Evolutionary conservation across 2,113 vertebrate genomes (phyloP).

Genomic region (Lanius ludovicianus): DNA sequence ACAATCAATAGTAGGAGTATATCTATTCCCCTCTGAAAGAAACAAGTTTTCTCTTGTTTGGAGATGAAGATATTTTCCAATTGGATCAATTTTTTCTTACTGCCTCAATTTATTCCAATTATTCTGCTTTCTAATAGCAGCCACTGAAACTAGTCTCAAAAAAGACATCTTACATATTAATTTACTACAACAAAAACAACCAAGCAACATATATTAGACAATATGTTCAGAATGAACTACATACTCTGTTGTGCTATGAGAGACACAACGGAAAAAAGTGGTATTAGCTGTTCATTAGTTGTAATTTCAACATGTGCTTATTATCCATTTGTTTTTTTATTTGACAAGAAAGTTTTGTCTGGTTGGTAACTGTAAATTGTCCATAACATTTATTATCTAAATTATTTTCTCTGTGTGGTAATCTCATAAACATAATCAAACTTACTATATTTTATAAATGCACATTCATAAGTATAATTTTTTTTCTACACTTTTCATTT

Average conservation of each 20-base stretch:
- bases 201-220: neutral
- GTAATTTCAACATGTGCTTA: neutral
- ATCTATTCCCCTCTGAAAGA: neutral
- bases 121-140: neutral
- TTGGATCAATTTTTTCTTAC: neutral
- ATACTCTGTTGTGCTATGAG: neutral
- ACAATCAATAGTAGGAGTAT: neutral
- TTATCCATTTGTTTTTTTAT: neutral
- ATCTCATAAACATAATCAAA: neutral
- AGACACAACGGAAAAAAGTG: neutral
- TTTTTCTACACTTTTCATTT: neutral
- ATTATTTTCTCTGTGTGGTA: neutral
- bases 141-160: neutral
- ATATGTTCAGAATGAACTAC: neutral
- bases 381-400: neutral
- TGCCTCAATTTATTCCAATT: neutral
- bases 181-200: neutral
- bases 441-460: neutral
- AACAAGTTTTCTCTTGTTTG: neutral
- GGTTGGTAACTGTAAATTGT: neutral
- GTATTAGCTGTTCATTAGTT: neutral
- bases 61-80: neutral
- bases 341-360: neutral
- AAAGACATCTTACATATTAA: neutral
- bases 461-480: neutral